A percentile compares a stretch with the other conserved stretches of the same genome.
phyloP scores from a whole-genome alignment of 2,113 vertebrate genomes.

The Poeciliopsis occidentalis region DNA sequence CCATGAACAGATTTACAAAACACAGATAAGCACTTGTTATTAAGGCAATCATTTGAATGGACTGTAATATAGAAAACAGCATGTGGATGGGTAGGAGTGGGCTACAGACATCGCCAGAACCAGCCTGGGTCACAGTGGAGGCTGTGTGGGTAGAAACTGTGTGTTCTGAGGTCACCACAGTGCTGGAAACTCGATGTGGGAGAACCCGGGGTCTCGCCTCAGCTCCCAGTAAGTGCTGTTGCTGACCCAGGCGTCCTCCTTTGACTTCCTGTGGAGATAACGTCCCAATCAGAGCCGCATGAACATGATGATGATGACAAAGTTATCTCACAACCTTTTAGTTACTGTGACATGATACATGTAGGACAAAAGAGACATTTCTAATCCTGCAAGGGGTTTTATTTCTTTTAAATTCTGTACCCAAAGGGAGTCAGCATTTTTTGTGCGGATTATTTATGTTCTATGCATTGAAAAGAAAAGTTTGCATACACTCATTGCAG shows the following conservation, averaged over 20 bases:
- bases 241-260: slow-evolving; percentile 91
- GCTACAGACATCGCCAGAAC: slow-evolving; percentile 42
- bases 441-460: no score
- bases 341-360: no score
- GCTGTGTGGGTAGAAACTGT: slow-evolving; percentile 29
- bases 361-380: no score
- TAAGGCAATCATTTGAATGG: slow-evolving; percentile 77
- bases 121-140: slow-evolving; percentile 60
- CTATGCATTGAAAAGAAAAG: no score
- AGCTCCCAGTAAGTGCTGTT: slow-evolving; percentile 93
- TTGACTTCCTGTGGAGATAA: slow-evolving; percentile 83
- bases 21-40: slow-evolving; percentile 70
- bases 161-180: slow-evolving; percentile 86
- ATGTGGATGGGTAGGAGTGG: slow-evolving; percentile 31
- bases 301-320: not conserved
- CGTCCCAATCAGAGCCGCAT: not conserved
- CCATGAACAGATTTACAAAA: slow-evolving; percentile 71
- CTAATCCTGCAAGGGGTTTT: no score
- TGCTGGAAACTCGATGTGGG: slow-evolving; percentile 85
- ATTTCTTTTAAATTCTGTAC: no score
- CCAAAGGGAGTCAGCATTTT: no score
- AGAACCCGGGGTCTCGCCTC: slow-evolving; percentile 88
- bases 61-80: slow-evolving; percentile 42
- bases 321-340: not conserved
- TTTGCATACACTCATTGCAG: no score